Percentiles rank a stretch among this genome's conserved stretches.
These are phyloP conservation scores for Eretmodus cyanostictus DNA, from an alignment of 2,113 vertebrate species.

Conservation along the genomic window DNA sequence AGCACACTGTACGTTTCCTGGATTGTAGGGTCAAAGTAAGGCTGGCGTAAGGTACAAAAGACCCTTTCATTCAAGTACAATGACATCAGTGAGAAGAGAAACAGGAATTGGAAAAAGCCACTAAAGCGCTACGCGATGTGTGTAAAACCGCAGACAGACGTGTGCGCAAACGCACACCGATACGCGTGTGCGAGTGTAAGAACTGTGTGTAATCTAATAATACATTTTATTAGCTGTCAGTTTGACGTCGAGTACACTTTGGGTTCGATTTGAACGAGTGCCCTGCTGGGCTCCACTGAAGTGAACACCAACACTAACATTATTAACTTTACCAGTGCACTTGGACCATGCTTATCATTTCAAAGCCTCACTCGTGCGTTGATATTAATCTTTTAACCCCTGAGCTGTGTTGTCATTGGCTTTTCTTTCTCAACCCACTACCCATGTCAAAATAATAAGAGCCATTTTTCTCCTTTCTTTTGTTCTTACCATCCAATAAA, in stretches of 20 bases:
- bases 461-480: neutral
- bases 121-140: neutral
- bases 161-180: neutral
- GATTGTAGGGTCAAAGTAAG: neutral
- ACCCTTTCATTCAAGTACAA: slow-evolving; percentile 1
- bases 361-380: neutral
- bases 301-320: neutral
- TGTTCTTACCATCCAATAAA: neutral
- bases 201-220: neutral
- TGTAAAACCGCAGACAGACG: neutral
- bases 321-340: neutral
- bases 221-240: neutral
- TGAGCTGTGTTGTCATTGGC: neutral
- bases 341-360: neutral
- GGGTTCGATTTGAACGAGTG: neutral
- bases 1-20: neutral
- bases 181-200: neutral
- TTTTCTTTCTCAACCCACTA: neutral
- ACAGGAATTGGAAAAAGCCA: neutral
- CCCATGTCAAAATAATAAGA: neutral
- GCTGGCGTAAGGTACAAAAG: neutral
- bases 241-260: neutral
- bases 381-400: neutral
- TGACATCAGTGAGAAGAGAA: neutral
- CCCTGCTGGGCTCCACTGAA: neutral